A percentile compares a stretch with the other conserved stretches of the same genome.
phyloP scores from a whole-genome alignment of 2,888 invertebrate genomes.

The Drosophila siamana region DNA sequence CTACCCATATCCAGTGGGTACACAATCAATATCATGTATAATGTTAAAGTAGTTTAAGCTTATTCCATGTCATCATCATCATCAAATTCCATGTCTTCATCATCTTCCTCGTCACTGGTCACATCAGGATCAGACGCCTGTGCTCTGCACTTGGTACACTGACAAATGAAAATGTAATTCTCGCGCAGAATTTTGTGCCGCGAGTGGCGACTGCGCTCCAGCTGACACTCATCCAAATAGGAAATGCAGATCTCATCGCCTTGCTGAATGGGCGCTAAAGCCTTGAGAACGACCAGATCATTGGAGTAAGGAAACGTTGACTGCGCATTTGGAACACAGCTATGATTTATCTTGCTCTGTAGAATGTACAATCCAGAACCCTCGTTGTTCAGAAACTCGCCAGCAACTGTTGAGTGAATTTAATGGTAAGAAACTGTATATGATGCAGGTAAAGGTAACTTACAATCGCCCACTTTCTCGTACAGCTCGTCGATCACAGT shows the following conservation, averaged over 20 bases:
- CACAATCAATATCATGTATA: background rate
- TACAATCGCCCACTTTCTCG: slow-evolving; percentile 92
- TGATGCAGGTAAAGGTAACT: slow-evolving; percentile 35
- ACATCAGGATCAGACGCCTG: slow-evolving; percentile 92
- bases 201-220: slow-evolving; percentile 93
- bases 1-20: slow-evolving; percentile 14
- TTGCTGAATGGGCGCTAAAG: slow-evolving; percentile 89
- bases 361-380: slow-evolving; percentile 94
- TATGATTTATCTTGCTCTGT: slow-evolving; percentile 97
- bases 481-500: slow-evolving; percentile 93
- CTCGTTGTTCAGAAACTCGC: slow-evolving; percentile 94
- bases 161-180: slow-evolving; percentile 93
- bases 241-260: slow-evolving; percentile 96
- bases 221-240: slow-evolving; percentile 94
- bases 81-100: slow-evolving; percentile 80
- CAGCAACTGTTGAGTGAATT: slow-evolving; percentile 77
- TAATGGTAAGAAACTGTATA: background rate
- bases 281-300: slow-evolving; percentile 90
- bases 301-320: slow-evolving; percentile 94
- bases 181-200: slow-evolving; percentile 92
- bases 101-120: slow-evolving; percentile 92
- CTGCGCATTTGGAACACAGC: slow-evolving; percentile 95
- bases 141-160: slow-evolving; percentile 91
- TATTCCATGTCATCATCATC: slow-evolving; percentile 60
- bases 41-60: background rate